phyloP scores from a whole-genome alignment of 2,888 invertebrate species.

The Papilio elwesi region DNA sequence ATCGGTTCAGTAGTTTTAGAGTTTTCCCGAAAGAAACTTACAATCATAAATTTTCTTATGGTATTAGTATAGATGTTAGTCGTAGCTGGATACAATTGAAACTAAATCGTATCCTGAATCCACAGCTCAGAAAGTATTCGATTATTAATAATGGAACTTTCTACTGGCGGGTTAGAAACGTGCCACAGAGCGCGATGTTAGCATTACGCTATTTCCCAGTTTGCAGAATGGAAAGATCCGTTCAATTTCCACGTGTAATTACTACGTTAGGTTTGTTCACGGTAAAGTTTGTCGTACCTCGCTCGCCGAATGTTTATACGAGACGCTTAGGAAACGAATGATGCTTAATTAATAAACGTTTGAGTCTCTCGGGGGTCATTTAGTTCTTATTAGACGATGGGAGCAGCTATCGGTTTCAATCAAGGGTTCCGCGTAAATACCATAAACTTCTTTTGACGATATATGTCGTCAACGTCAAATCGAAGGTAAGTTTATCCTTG shows the following conservation, averaged over 20 bases:
- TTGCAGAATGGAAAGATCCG: constrained; percentile 28
- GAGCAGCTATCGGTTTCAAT: not conserved
- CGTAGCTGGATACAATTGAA: not conserved
- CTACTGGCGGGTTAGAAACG: constrained; percentile 19
- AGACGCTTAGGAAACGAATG: constrained; percentile 22
- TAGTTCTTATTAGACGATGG: not conserved
- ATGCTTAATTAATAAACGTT: constrained; percentile 21
- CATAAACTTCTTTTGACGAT: not conserved
- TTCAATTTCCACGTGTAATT: constrained; percentile 36
- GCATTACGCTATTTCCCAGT: constrained; percentile 28
- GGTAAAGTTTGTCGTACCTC: constrained; percentile 28
- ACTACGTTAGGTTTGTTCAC: constrained; percentile 29
- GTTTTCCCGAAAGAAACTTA: too few species aligned
- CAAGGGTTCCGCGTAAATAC: not conserved
- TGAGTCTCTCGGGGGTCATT: not conserved
- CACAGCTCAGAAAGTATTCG: not conserved
- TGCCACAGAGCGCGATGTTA: constrained; percentile 25
- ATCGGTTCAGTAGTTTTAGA: too few species aligned
- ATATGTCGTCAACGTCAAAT: not conserved
- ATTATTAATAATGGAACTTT: constrained; percentile 21
- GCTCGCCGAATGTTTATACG: not conserved
- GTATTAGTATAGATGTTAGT: too few species aligned
- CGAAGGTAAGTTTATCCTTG: too few species aligned
- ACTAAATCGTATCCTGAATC: not conserved
- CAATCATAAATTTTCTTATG: too few species aligned